Evolutionary conservation across 1,140 invertebrate genomes (phyloP).

Genomic region (Pristionchus pacificus): DNA sequence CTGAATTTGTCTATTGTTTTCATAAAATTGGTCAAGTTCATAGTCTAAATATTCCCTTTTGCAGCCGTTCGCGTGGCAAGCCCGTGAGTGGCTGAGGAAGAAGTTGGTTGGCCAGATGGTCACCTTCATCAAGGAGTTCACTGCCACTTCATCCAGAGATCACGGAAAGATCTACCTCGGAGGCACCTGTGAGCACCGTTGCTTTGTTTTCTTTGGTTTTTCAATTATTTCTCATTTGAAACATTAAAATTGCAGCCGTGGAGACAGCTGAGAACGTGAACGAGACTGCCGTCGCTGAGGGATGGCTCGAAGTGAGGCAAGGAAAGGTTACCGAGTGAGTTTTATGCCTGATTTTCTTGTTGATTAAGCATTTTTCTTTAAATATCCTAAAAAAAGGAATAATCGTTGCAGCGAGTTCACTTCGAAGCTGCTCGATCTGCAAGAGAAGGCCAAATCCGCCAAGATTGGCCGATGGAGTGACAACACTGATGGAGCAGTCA

Average conservation of each 20-base stretch:
- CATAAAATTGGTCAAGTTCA: background rate
- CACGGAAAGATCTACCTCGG: slow-evolving; percentile 79
- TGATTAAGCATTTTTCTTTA: background rate
- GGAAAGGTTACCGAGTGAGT: slow-evolving; percentile 69
- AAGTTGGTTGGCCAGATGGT: slow-evolving; percentile 85
- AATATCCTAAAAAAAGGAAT: background rate
- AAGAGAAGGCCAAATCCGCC: slow-evolving; percentile 79
- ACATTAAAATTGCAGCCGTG: slow-evolving; percentile 38
- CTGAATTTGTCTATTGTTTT: slow-evolving; percentile 22
- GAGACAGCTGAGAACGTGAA: slow-evolving; percentile 75
- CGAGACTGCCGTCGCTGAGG: slow-evolving; percentile 79
- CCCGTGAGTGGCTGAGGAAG: slow-evolving; percentile 84
- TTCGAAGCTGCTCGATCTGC: slow-evolving; percentile 73
- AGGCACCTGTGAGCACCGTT: slow-evolving; percentile 43
- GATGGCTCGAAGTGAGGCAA: slow-evolving; percentile 76
- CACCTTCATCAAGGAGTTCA: slow-evolving; percentile 64
- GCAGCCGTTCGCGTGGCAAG: slow-evolving; percentile 86
- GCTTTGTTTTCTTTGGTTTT: slow-evolving; percentile 15
- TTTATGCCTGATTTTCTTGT: slow-evolving; percentile 4
- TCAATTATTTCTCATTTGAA: slow-evolving; percentile 14
- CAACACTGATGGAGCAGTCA: slow-evolving; percentile 59
- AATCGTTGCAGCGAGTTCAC: slow-evolving; percentile 49
- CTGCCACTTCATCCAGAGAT: slow-evolving; percentile 71
- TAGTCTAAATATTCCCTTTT: slow-evolving; percentile 14
- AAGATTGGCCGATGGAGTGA: slow-evolving; percentile 77